These are phyloP conservation scores for Symphodus melops DNA, from an alignment of 2,113 vertebrate species.

Conservation along the genomic window DNA sequence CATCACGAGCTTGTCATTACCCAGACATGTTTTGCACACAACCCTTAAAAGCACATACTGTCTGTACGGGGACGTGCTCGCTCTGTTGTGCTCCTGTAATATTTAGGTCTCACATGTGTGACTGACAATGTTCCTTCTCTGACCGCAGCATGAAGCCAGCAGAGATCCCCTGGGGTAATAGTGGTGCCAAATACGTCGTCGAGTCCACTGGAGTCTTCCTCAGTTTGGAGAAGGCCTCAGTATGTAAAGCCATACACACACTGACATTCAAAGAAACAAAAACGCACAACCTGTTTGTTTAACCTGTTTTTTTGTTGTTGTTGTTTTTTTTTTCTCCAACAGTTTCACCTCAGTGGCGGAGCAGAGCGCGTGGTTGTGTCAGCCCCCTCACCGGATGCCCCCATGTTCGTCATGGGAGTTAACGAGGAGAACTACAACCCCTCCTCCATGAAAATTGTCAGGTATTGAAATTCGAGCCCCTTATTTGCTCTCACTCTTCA, in stretches of 20 bases:
- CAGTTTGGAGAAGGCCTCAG: conserved; percentile 85
- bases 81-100: not conserved
- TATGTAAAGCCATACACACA: conserved; percentile 67
- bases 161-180: conserved; percentile 88
- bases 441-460: conserved; percentile 87
- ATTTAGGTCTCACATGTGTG: not conserved
- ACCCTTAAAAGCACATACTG: conserved; percentile 15
- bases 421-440: conserved; percentile 90
- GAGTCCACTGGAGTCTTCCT: conserved; percentile 91
- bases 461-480: conserved; percentile 71
- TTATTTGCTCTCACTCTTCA: not conserved
- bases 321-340: conserved; percentile 7
- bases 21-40: conserved; percentile 1
- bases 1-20: not conserved
- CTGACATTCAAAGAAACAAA: not conserved
- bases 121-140: conserved; percentile 9
- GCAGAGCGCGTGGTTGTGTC: conserved; percentile 88
- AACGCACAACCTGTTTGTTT: not conserved
- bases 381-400: conserved; percentile 90
- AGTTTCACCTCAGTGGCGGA: conserved; percentile 86
- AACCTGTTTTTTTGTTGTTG: not conserved
- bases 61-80: not conserved
- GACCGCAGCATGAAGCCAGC: conserved; percentile 71
- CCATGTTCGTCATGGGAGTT: conserved; percentile 93
- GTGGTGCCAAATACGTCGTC: conserved; percentile 86